A percentile compares a stretch with the other conserved stretches of the same genome.
Conservation (phyloP, 2,797 vertebrate species). For the Hippopotamyrus pictus region DNA sequence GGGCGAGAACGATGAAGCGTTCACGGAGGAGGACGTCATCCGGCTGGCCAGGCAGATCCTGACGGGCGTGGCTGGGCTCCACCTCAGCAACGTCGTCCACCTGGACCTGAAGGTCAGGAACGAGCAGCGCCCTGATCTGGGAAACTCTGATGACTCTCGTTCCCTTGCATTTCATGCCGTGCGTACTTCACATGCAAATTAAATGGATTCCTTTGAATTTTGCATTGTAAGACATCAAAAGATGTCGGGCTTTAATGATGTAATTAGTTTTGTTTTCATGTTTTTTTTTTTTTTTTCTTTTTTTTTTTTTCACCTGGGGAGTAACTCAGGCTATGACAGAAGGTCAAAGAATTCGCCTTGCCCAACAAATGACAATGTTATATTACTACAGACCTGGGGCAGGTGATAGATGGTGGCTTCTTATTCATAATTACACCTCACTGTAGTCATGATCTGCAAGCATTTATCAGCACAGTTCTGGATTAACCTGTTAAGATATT, state of each 20-base stretch:
- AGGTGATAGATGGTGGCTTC: background rate
- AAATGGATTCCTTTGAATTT: background rate
- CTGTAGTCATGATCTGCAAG: background rate
- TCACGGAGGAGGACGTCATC: constrained; percentile 72
- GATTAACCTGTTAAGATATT: constrained; percentile 21
- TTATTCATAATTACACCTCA: background rate
- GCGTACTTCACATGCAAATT: background rate
- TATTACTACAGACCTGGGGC: background rate
- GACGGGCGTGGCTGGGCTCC: constrained; percentile 64
- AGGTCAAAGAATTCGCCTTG: background rate
- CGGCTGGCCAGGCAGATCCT: constrained; percentile 72
- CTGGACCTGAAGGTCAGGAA: constrained; percentile 70
- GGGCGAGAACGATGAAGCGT: constrained; percentile 70
- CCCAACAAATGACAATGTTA: background rate
- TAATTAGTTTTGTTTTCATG: background rate
- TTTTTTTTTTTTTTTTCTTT: background rate
- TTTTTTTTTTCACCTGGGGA: background rate
- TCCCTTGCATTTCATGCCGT: background rate
- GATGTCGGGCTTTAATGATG: background rate
- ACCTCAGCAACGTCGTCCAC: constrained; percentile 69
- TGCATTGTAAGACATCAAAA: background rate
- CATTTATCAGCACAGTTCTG: background rate
- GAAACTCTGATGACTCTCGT: background rate
- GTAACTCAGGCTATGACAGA: background rate
- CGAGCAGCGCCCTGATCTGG: background rate